Evolutionary conservation across 2,113 vertebrate species (phyloP).

Genomic region (Nesogale talazaci): DNA sequence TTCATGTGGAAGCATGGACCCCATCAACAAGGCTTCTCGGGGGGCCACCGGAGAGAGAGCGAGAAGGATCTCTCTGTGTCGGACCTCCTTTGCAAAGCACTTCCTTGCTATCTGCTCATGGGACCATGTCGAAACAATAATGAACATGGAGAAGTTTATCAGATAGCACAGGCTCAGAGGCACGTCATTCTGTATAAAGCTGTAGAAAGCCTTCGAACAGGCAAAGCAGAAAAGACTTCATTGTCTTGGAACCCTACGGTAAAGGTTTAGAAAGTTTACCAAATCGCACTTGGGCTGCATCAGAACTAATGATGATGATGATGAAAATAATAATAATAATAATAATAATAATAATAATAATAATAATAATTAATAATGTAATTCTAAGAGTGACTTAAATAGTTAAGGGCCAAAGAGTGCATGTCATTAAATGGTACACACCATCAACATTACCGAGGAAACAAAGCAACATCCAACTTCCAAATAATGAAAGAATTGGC

Average conservation of each 20-base stretch:
- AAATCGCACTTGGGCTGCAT: constrained; percentile 56
- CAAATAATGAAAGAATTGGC: constrained; percentile 78
- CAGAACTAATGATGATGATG: too few relatives aligned
- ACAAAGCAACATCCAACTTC: constrained; percentile 58
- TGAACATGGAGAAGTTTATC: constrained; percentile 71
- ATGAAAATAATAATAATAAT: constrained; percentile 34
- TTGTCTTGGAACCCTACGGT: constrained; percentile 80
- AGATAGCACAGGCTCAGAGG: constrained; percentile 77
- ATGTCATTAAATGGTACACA: constrained; percentile 75
- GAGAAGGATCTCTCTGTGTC: background rate
- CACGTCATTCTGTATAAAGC: constrained; percentile 83
- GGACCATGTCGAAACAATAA: constrained; percentile 32
- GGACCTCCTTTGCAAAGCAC: background rate
- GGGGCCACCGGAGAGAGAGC: background rate
- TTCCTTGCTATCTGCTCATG: background rate
- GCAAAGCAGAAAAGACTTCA: constrained; percentile 79
- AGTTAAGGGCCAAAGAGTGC: constrained; percentile 75
- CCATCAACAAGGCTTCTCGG: background rate
- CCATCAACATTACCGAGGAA: constrained; percentile 66
- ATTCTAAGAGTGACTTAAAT: constrained; percentile 68
- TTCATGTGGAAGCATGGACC: background rate
- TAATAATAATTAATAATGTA: constrained; percentile 11
- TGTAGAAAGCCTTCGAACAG: constrained; percentile 80
- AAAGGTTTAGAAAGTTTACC: constrained; percentile 71
- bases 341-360: constrained; percentile 68